Conservation (phyloP, 2,113 vertebrate species). For the Apaloderma vittatum region DNA sequence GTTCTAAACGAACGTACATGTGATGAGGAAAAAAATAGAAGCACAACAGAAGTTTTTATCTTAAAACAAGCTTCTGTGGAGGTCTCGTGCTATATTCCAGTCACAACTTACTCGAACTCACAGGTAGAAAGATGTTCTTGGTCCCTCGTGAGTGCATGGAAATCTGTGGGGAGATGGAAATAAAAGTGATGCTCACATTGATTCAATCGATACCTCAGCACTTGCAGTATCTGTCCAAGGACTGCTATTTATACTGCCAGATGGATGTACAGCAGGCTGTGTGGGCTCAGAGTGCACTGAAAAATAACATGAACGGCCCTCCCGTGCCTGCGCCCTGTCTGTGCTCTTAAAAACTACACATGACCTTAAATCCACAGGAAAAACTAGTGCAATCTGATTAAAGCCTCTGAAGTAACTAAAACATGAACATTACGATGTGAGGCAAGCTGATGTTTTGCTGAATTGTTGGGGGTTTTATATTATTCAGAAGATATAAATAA, state of each 20-base stretch:
- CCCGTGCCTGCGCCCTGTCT: neutral
- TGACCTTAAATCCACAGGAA: neutral
- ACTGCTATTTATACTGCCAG: neutral
- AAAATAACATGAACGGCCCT: neutral
- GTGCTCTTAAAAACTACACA: neutral
- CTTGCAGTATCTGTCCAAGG: neutral
- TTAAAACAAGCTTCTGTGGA: neutral
- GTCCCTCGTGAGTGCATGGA: neutral
- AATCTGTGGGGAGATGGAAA: neutral
- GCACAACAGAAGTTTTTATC: neutral
- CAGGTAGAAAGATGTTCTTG: neutral
- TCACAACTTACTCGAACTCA: neutral
- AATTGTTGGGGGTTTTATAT: neutral
- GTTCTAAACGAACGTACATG: neutral
- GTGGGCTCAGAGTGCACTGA: neutral
- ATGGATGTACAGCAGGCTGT: neutral
- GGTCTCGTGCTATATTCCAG: neutral
- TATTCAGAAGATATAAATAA: neutral
- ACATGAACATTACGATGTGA: rapidly evolving
- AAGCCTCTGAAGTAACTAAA: neutral
- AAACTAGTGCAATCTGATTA: neutral
- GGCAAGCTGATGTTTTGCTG: neutral
- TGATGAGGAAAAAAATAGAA: neutral
- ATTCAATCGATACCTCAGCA: neutral
- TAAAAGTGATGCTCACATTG: neutral